Evolutionary conservation across 1,140 invertebrate species (phyloP).

Genomic region (Pectinophora gossypiella): DNA sequence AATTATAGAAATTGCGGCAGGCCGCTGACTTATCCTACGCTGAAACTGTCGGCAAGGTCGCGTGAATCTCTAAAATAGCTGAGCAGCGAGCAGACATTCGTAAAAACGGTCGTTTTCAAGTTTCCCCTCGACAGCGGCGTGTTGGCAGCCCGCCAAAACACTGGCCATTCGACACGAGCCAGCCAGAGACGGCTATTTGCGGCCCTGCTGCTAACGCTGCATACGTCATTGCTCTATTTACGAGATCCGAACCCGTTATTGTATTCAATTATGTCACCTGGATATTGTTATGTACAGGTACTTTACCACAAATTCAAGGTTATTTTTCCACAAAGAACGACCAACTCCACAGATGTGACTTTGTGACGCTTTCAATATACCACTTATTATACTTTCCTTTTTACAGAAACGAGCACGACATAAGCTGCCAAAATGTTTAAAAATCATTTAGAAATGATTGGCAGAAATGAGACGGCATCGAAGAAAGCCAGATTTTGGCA

Average conservation of each 20-base stretch:
- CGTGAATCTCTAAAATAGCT: slow-evolving; percentile 58
- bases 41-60: slow-evolving; percentile 58
- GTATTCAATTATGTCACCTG: slow-evolving; percentile 62
- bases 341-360: background rate
- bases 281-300: slow-evolving; percentile 22
- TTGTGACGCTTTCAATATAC: background rate
- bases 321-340: too few relatives aligned
- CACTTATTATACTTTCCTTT: slow-evolving; percentile 15
- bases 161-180: slow-evolving; percentile 53
- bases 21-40: slow-evolving; percentile 34
- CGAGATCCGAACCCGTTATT: slow-evolving; percentile 47
- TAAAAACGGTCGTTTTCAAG: slow-evolving; percentile 66
- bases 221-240: slow-evolving; percentile 70
- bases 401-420: slow-evolving; percentile 84
- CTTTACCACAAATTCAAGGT: background rate
- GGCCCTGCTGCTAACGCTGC: slow-evolving; percentile 48
- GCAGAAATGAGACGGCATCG: slow-evolving; percentile 91
- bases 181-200: slow-evolving; percentile 62
- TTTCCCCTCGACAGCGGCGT: slow-evolving; percentile 41
- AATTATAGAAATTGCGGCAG: slow-evolving; percentile 44
- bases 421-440: slow-evolving; percentile 88
- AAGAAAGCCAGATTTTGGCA: slow-evolving; percentile 95
- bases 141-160: slow-evolving; percentile 57
- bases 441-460: slow-evolving; percentile 93
- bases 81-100: slow-evolving; percentile 58